Conservation (phyloP, 2,888 invertebrate genomes). For the Apodemia mormo region DNA sequence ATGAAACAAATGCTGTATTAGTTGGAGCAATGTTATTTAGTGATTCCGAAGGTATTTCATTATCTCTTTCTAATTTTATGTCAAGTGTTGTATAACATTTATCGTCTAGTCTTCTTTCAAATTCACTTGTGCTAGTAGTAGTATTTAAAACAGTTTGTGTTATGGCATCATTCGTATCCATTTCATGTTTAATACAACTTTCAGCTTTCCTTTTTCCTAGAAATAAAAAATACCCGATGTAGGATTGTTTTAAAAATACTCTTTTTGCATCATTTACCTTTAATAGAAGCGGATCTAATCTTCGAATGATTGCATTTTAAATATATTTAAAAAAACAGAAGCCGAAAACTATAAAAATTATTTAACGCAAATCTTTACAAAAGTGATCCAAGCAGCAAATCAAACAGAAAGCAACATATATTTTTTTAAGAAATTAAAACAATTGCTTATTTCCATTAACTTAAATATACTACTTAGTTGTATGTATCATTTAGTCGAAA, state of each 20-base stretch:
- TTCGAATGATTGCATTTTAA: background rate
- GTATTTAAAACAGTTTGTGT: background rate
- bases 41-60: background rate
- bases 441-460: too few species aligned
- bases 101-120: background rate
- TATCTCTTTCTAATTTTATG: background rate
- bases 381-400: too few species aligned
- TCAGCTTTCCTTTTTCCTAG: constrained; percentile 69
- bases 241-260: constrained; percentile 39
- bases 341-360: too few species aligned
- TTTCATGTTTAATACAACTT: constrained; percentile 56
- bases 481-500: too few species aligned
- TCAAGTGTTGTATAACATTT: background rate
- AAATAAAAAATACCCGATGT: constrained; percentile 75
- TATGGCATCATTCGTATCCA: constrained; percentile 27
- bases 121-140: background rate
- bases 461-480: too few species aligned
- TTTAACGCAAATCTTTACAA: too few species aligned
- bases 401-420: too few species aligned
- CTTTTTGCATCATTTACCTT: background rate
- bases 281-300: background rate
- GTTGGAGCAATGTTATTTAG: background rate
- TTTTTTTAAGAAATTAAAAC: too few species aligned
- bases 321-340: too few species aligned
- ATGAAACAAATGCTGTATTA: constrained; percentile 20